phyloP scores from a whole-genome alignment of 2,113 vertebrate genomes.

The Megaleporinus macrocephalus region DNA sequence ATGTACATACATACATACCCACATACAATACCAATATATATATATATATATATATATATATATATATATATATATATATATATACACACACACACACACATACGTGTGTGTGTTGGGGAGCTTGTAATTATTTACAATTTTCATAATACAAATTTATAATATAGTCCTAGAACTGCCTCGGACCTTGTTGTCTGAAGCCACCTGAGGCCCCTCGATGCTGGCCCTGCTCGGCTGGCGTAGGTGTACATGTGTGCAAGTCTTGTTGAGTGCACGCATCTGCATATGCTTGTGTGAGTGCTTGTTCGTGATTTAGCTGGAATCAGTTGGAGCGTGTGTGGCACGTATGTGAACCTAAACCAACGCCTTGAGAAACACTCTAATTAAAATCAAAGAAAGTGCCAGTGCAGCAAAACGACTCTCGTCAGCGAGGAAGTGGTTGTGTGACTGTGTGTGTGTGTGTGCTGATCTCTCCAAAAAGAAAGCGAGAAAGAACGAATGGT shows the following conservation, averaged over 20 bases:
- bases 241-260: not conserved
- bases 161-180: too few relatives aligned
- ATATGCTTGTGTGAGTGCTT: not conserved
- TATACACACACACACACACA: too few relatives aligned
- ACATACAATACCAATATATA: too few relatives aligned
- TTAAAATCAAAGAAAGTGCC: constrained; percentile 72
- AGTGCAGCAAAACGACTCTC: constrained; percentile 64
- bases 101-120: too few relatives aligned
- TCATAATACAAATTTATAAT: too few relatives aligned
- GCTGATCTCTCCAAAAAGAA: constrained; percentile 21
- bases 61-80: too few relatives aligned
- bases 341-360: constrained; percentile 58
- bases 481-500: constrained; percentile 26
- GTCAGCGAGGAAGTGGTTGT: constrained; percentile 30
- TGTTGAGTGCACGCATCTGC: constrained; percentile 22
- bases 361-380: constrained; percentile 70
- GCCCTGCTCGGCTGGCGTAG: not conserved
- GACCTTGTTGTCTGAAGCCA: not conserved
- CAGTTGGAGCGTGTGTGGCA: constrained; percentile 41
- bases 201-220: too few relatives aligned
- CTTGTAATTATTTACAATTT: too few relatives aligned
- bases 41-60: too few relatives aligned
- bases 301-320: constrained; percentile 27
- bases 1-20: too few relatives aligned
- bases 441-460: constrained; percentile 41